Percentiles rank a stretch among this genome's conserved stretches.
These are phyloP conservation scores for Apis dorsata DNA, from an alignment of 1,140 invertebrate species.

Conservation along the genomic window DNA sequence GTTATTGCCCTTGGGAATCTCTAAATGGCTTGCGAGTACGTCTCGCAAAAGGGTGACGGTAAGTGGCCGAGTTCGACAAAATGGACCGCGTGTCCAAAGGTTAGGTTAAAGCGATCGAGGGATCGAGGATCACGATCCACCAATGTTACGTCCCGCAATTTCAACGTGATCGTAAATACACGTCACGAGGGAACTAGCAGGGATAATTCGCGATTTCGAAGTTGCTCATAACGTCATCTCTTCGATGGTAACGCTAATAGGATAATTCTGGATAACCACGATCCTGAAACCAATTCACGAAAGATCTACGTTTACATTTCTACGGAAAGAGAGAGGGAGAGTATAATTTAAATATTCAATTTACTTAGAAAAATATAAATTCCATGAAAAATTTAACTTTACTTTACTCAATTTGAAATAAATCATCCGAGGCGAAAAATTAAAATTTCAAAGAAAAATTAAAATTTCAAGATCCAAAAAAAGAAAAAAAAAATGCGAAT, in stretches of 20 bases:
- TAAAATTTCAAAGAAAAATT: too few species aligned
- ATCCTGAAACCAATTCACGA: neutral
- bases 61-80: conserved; percentile 2
- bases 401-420: too few species aligned
- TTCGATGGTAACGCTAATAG: neutral
- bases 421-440: too few species aligned
- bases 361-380: too few species aligned
- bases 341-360: too few species aligned
- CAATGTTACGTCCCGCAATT: neutral
- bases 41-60: neutral
- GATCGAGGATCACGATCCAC: conserved; percentile 24
- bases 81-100: neutral
- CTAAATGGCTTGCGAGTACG: too few species aligned
- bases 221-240: neutral
- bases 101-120: neutral
- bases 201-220: neutral
- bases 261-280: too few species aligned
- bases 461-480: too few species aligned
- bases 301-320: too few species aligned
- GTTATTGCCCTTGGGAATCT: neutral
- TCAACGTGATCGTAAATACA: conserved; percentile 1
- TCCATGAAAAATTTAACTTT: too few species aligned
- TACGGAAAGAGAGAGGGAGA: too few species aligned
- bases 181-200: neutral
- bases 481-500: too few species aligned